Evolutionary conservation across 1,140 invertebrate genomes (phyloP).

Genomic region (Lordiphosa clarofinis): DNA sequence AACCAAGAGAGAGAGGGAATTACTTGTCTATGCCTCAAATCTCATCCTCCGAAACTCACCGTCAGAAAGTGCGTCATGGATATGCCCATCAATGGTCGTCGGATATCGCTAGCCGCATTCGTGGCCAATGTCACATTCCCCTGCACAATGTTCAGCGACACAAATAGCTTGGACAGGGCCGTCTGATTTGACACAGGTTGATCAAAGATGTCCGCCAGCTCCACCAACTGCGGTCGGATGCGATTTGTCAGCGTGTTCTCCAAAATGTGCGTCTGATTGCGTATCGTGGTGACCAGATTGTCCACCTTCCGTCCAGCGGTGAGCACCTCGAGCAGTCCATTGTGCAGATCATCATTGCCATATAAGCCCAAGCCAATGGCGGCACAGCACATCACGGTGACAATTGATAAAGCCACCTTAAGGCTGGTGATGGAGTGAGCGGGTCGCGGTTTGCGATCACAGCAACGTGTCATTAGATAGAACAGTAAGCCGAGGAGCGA

Average conservation of each 20-base stretch:
- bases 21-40: background rate
- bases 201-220: constrained; percentile 87
- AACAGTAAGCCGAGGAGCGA: constrained; percentile 92
- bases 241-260: constrained; percentile 85
- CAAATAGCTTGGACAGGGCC: constrained; percentile 84
- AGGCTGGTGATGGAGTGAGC: constrained; percentile 91
- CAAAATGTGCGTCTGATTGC: constrained; percentile 86
- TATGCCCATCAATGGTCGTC: constrained; percentile 85
- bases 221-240: constrained; percentile 84
- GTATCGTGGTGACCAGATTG: constrained; percentile 85
- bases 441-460: constrained; percentile 92
- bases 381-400: constrained; percentile 91
- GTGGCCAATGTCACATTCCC: constrained; percentile 86
- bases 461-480: constrained; percentile 95
- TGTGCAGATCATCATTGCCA: constrained; percentile 96
- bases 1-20: background rate
- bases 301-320: constrained; percentile 89
- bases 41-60: constrained; percentile 64
- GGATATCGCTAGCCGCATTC: constrained; percentile 86
- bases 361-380: constrained; percentile 83
- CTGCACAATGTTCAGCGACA: constrained; percentile 84
- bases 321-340: constrained; percentile 90
- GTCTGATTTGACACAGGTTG: constrained; percentile 88
- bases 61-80: constrained; percentile 84
- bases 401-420: constrained; percentile 89